phyloP scores from a whole-genome alignment of 2,113 vertebrate genomes.

The Mirza zaza region DNA sequence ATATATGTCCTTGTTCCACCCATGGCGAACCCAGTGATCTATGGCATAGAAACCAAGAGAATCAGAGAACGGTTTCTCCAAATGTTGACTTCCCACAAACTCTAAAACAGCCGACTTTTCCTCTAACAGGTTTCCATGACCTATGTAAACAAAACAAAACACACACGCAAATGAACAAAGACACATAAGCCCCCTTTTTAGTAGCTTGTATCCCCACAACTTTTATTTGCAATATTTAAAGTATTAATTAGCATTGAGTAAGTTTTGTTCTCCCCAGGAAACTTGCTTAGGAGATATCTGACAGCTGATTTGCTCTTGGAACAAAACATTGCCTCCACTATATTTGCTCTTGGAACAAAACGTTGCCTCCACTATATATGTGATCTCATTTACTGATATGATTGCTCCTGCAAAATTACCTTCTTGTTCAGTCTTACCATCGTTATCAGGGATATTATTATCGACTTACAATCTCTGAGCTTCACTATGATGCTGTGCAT shows the following conservation, averaged over 20 bases:
- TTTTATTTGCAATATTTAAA: neutral
- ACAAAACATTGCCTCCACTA: neutral
- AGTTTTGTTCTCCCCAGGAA: neutral
- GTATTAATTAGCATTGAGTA: neutral
- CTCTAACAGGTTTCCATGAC: neutral
- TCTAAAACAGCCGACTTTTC: neutral
- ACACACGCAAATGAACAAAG: neutral
- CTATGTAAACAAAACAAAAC: neutral
- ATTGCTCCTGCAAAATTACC: neutral
- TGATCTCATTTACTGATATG: neutral
- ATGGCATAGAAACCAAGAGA: conserved; percentile 47
- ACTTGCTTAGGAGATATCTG: neutral
- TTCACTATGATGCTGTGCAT: neutral
- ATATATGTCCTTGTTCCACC: conserved; percentile 61
- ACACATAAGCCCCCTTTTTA: neutral
- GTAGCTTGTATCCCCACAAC: neutral
- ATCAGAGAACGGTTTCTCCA: conserved; percentile 25
- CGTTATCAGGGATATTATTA: neutral
- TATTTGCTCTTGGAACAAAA: neutral
- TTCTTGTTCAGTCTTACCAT: neutral
- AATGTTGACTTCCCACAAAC: neutral
- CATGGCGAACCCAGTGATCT: conserved; percentile 65
- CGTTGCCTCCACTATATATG: neutral
- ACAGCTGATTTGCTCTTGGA: neutral
- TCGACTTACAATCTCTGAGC: neutral